Evolutionary conservation across 2,113 vertebrate species (phyloP).

Genomic region (Tauraco erythrolophus): DNA sequence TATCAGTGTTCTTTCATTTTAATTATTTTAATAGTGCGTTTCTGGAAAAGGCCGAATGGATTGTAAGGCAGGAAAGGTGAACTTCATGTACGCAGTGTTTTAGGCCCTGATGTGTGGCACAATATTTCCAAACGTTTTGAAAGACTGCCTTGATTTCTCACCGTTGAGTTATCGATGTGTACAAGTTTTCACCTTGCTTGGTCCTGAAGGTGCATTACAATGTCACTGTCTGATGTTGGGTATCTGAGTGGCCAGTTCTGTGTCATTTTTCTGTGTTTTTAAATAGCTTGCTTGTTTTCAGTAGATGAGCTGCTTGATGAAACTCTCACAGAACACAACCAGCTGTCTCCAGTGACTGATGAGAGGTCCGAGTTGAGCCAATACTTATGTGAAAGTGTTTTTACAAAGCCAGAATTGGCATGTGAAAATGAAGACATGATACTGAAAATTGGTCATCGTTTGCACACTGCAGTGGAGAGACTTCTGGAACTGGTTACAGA

Average conservation of each 20-base stretch:
- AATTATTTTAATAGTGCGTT: background rate
- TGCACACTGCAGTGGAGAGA: constrained; percentile 83
- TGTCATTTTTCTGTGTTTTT: background rate
- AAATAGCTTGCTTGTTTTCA: background rate
- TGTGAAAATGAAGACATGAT: constrained; percentile 83
- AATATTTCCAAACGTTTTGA: background rate
- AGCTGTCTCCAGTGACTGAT: constrained; percentile 63
- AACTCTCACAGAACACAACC: constrained; percentile 53
- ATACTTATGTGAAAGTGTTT: constrained; percentile 88
- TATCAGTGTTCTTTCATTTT: background rate
- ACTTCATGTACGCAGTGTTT: background rate
- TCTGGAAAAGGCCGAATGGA: background rate
- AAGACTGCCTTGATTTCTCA: background rate
- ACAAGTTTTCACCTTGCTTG: background rate
- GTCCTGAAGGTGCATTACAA: too few species aligned
- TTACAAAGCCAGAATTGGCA: constrained; percentile 81
- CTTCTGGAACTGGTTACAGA: constrained; percentile 89
- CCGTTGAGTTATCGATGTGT: fast-evolving
- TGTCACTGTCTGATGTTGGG: background rate
- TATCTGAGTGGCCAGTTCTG: background rate
- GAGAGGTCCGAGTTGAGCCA: constrained; percentile 87
- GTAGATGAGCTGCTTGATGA: constrained; percentile 41
- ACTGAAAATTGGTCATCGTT: constrained; percentile 77
- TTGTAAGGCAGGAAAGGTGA: background rate
- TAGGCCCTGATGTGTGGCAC: background rate